Conservation (phyloP, 2,888 invertebrate genomes). For the Pelosia muscerda region DNA sequence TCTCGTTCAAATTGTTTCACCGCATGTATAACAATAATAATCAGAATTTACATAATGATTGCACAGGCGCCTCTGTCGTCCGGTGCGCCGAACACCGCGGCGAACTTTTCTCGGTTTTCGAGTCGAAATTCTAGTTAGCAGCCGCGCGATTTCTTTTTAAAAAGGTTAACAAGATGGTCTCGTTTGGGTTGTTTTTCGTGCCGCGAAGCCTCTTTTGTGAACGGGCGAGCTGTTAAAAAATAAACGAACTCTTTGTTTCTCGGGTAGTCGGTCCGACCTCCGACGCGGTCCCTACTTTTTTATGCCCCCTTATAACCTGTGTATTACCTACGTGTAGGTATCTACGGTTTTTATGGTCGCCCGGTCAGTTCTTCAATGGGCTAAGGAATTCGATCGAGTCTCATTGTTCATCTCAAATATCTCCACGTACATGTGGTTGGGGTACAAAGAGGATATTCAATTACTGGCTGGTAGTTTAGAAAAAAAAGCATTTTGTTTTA, state of each 20-base stretch:
- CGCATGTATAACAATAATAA: constrained; percentile 71
- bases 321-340: constrained; percentile 87
- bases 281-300: constrained; percentile 85
- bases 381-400: constrained; percentile 86
- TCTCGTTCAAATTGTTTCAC: constrained; percentile 63
- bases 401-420: constrained; percentile 77
- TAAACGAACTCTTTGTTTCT: constrained; percentile 87
- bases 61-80: constrained; percentile 81
- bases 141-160: constrained; percentile 85
- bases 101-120: constrained; percentile 84
- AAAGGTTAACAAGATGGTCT: constrained; percentile 86
- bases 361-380: constrained; percentile 86
- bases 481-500: constrained; percentile 60
- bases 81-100: constrained; percentile 67
- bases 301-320: constrained; percentile 86
- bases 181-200: constrained; percentile 85
- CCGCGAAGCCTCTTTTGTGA: constrained; percentile 84
- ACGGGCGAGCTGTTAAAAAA: constrained; percentile 87
- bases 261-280: constrained; percentile 86
- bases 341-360: constrained; percentile 85
- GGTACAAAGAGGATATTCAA: constrained; percentile 66
- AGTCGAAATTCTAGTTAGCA: constrained; percentile 86
- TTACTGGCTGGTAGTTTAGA: constrained; percentile 61
- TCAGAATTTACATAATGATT: constrained; percentile 83
- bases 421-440: constrained; percentile 63